Evolutionary conservation across 64 coral and sea anemone genomes (phyloP).

Genomic region (Exaiptasia diaphana): DNA sequence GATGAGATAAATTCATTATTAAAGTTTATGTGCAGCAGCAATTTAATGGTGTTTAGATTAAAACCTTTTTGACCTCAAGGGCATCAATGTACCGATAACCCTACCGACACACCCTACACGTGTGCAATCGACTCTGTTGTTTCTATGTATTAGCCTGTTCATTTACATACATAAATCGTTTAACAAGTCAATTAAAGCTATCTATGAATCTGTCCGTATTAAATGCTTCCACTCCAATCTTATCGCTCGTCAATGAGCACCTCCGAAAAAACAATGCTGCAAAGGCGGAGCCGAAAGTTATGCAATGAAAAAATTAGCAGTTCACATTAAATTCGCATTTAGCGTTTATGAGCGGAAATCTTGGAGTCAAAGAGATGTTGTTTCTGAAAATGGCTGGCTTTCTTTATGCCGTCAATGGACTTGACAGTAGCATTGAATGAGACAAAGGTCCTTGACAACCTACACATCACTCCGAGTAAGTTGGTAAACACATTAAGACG

Average conservation of each 20-base stretch:
- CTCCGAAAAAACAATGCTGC: no score
- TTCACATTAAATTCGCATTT: slow-evolving; percentile 4
- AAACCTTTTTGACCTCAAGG: background rate
- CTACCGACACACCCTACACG: background rate
- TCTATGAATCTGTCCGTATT: no score
- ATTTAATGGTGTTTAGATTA: no score
- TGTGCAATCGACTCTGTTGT: background rate
- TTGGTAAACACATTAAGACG: slow-evolving; percentile 15
- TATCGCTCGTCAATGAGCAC: no score
- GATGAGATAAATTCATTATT: no score
- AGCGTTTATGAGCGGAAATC: background rate
- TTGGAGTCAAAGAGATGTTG: slow-evolving; percentile 9
- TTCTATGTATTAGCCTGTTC: background rate
- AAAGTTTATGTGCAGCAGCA: no score
- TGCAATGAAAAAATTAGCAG: background rate
- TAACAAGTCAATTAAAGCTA: slow-evolving; percentile 14
- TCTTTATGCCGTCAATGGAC: background rate
- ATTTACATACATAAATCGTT: slow-evolving; percentile 8
- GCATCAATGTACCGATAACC: background rate
- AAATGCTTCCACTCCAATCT: no score
- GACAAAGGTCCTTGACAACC: background rate
- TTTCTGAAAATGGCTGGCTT: background rate
- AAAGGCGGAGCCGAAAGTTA: no score
- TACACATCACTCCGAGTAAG: background rate
- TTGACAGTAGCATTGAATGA: background rate